A percentile compares a stretch with the other conserved stretches of the same genome.
These are phyloP conservation scores for Elaeidobius kamerunicus DNA, from an alignment of 2,888 invertebrate species.

Conservation along the genomic window DNA sequence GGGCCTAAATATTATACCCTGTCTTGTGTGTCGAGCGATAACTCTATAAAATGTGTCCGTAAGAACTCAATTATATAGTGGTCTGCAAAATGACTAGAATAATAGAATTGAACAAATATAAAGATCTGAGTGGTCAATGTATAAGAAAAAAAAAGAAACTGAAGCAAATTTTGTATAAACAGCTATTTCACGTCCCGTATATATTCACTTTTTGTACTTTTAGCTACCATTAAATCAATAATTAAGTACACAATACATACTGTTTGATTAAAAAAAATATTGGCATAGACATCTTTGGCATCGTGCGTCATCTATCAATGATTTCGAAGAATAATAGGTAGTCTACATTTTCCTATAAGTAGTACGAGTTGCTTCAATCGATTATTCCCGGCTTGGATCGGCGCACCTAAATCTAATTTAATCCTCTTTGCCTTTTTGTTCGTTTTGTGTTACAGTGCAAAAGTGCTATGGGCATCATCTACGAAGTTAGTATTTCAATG, in stretches of 20 bases:
- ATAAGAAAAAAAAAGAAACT: too few relatives aligned
- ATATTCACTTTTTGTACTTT: too few relatives aligned
- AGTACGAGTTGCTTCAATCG: constrained; percentile 11
- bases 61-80: too few relatives aligned
- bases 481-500: too few relatives aligned
- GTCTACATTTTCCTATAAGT: constrained; percentile 19
- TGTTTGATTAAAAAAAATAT: constrained; percentile 25
- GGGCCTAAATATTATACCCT: too few relatives aligned
- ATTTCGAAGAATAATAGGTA: constrained; percentile 14
- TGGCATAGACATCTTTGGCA: constrained; percentile 28
- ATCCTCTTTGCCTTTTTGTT: constrained; percentile 8
- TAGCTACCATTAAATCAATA: constrained; percentile 1
- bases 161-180: too few relatives aligned
- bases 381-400: constrained; percentile 20
- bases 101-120: too few relatives aligned
- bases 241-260: constrained; percentile 26
- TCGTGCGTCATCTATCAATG: constrained; percentile 25
- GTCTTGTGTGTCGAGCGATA: not conserved
- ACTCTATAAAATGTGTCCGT: too few relatives aligned
- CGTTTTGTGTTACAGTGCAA: constrained; percentile 11
- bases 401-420: constrained; percentile 19
- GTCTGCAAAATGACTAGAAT: not conserved
- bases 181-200: too few relatives aligned
- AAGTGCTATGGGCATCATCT: too few relatives aligned
- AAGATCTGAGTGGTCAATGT: too few relatives aligned